Percentiles rank a stretch among this genome's conserved stretches.
Conservation (phyloP, 2,113 vertebrate species). For the Pelodiscus sinensis region DNA sequence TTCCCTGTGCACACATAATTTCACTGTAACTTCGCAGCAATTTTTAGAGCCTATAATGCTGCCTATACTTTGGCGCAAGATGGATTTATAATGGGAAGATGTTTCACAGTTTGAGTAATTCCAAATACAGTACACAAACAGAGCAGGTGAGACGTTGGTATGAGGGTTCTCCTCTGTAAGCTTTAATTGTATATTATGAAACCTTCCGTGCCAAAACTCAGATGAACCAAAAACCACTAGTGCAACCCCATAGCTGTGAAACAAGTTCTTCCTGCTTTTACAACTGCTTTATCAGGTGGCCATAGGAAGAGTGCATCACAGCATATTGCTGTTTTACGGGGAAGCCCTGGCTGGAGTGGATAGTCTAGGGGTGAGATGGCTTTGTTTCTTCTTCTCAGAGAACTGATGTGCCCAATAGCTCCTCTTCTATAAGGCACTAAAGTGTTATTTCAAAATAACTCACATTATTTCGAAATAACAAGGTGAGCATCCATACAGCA, state of each 20-base stretch:
- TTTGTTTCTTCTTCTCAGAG: neutral
- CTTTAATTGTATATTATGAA: neutral
- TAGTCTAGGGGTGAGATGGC: neutral
- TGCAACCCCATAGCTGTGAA: neutral
- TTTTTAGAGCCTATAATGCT: neutral
- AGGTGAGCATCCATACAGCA: too few relatives aligned
- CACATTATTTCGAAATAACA: too few relatives aligned
- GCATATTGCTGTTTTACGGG: neutral
- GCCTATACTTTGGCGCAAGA: neutral
- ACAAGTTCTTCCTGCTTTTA: neutral
- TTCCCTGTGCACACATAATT: neutral
- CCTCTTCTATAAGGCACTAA: neutral
- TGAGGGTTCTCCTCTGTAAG: neutral
- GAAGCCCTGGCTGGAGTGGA: neutral
- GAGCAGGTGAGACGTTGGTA: neutral
- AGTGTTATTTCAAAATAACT: too few relatives aligned
- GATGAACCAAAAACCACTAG: neutral
- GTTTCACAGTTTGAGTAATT: neutral
- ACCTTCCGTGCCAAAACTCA: neutral
- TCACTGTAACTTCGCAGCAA: neutral
- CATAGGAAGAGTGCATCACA: neutral
- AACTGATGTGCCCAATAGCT: neutral
- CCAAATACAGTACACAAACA: neutral
- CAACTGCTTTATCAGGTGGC: neutral
- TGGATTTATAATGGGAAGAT: neutral